These are phyloP conservation scores for Siniperca knerii DNA, from an alignment of 2,113 vertebrate species.

Conservation along the genomic window DNA sequence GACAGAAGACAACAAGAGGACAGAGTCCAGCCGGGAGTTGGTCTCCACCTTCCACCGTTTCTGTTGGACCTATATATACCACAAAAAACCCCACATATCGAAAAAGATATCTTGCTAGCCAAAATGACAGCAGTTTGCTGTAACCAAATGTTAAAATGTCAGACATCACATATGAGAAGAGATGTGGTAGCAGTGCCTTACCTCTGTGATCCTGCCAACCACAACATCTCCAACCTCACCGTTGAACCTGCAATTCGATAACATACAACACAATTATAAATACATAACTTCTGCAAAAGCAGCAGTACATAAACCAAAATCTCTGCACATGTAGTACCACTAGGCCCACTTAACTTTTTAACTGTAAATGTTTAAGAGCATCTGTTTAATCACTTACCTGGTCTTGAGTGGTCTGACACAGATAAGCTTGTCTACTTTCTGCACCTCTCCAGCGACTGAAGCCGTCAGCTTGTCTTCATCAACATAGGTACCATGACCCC, in stretches of 20 bases:
- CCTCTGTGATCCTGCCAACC: conserved; percentile 97
- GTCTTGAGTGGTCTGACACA: conserved; percentile 94
- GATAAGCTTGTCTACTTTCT: conserved; percentile 96
- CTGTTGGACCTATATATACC: conserved; percentile 90
- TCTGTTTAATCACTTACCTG: conserved; percentile 74
- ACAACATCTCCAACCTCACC: conserved; percentile 97
- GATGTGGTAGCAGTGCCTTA: conserved; percentile 59
- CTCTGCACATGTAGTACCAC: background rate
- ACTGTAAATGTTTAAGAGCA: background rate
- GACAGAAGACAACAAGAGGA: conserved; percentile 93
- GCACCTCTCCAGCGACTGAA: conserved; percentile 95
- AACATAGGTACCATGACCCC: conserved; percentile 96
- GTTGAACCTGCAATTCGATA: conserved; percentile 87
- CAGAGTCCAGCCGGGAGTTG: conserved; percentile 94
- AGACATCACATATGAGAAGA: background rate
- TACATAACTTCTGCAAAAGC: background rate
- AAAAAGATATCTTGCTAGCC: background rate
- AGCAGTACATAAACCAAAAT: background rate
- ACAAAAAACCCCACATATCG: background rate
- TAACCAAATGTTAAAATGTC: background rate
- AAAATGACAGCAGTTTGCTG: background rate
- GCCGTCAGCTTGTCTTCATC: conserved; percentile 95
- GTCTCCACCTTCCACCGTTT: conserved; percentile 99
- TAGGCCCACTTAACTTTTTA: too few species aligned
- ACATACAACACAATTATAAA: background rate